Conservation (phyloP, 2,797 vertebrate species). For the Scomberomorus guttatus region DNA sequence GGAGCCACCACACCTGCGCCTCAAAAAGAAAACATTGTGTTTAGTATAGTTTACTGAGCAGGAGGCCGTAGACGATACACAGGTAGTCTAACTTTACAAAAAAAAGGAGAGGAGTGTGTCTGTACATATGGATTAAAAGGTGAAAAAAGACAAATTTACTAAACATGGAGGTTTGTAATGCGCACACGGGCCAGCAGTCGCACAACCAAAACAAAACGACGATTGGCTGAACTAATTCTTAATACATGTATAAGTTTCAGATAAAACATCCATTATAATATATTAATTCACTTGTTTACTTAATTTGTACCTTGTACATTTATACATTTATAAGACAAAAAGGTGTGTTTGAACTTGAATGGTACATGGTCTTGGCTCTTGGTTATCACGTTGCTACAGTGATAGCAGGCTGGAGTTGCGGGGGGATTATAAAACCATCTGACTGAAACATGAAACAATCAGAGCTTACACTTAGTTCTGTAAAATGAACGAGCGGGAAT, state of each 20-base stretch:
- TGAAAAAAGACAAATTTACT: background rate
- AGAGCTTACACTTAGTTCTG: background rate
- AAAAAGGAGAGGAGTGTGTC: background rate
- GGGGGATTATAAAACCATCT: constrained; percentile 58
- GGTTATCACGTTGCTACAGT: constrained; percentile 16
- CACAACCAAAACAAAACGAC: background rate
- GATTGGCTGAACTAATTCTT: background rate
- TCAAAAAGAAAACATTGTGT: constrained; percentile 34
- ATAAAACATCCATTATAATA: background rate
- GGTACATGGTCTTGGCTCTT: constrained; percentile 30
- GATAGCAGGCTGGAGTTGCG: background rate
- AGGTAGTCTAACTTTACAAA: background rate
- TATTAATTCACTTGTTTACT: too few relatives aligned
- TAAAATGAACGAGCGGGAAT: constrained; percentile 17
- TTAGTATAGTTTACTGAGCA: background rate
- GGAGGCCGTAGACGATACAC: constrained; percentile 16
- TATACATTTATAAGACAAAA: background rate
- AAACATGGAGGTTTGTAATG: background rate
- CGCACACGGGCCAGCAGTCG: too few relatives aligned
- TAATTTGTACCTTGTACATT: background rate
- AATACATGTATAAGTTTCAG: background rate
- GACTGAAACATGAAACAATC: constrained; percentile 62
- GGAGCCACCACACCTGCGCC: constrained; percentile 66
- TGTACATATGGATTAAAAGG: background rate
- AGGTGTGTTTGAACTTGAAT: constrained; percentile 81